Evolutionary conservation across 2,888 invertebrate species (phyloP).

Genomic region (Dinocampus coccinellae): DNA sequence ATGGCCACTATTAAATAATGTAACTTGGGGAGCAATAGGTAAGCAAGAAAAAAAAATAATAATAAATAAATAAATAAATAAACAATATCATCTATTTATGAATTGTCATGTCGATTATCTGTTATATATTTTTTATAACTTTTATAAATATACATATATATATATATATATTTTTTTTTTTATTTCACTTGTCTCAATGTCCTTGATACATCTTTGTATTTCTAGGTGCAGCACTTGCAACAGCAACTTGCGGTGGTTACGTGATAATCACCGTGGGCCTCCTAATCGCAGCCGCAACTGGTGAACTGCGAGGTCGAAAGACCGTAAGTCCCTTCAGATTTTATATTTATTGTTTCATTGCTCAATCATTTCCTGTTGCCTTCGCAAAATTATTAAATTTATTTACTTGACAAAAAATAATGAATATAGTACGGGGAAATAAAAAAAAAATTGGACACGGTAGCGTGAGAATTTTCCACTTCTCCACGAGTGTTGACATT

Average conservation of each 20-base stretch:
- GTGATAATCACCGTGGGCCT: constrained; percentile 79
- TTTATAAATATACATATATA: not conserved
- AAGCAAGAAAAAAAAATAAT: constrained; percentile 29
- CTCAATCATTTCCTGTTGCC: not conserved
- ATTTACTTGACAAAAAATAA: not conserved
- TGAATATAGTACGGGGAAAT: not conserved
- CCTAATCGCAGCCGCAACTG: constrained; percentile 75
- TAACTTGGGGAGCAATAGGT: constrained; percentile 81
- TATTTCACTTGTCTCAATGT: constrained; percentile 17
- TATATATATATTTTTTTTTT: constrained; percentile 20
- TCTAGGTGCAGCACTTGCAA: constrained; percentile 66
- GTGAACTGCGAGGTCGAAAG: constrained; percentile 76
- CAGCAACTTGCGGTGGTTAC: constrained; percentile 73
- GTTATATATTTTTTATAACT: not conserved
- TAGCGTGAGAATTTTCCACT: constrained; percentile 62
- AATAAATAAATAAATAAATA: no score
- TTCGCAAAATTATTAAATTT: not conserved
- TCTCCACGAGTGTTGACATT: constrained; percentile 55
- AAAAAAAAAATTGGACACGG: constrained; percentile 31
- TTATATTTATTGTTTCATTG: not conserved
- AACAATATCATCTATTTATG: no score
- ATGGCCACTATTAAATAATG: constrained; percentile 81
- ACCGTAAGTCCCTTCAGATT: constrained; percentile 62
- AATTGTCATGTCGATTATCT: not conserved
- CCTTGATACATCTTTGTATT: constrained; percentile 41